These are phyloP conservation scores for Macrotrachela quadricornifera DNA, from an alignment of 1,140 invertebrate genomes.

Conservation along the genomic window DNA sequence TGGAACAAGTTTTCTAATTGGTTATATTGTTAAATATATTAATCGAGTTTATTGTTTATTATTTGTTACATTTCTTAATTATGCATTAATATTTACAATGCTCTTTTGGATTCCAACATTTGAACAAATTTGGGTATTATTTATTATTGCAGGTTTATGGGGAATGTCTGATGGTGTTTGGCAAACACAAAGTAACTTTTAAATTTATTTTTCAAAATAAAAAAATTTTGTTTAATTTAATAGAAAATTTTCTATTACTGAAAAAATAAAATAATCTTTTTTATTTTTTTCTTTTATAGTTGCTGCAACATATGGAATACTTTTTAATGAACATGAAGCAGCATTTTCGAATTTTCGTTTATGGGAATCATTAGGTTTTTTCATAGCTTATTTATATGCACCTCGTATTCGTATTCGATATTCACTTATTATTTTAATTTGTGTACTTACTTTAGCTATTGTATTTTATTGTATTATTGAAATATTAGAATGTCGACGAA, in stretches of 20 bases:
- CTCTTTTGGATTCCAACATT: conserved; percentile 54
- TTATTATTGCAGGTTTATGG: conserved; percentile 66
- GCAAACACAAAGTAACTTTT: conserved; percentile 68
- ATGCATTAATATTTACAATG: conserved; percentile 11
- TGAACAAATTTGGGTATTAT: conserved; percentile 52
- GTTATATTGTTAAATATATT: conserved; percentile 70
- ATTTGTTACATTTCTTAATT: conserved; percentile 34
- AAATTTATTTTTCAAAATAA: no score
- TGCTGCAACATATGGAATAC: conserved; percentile 57
- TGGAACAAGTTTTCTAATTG: conserved; percentile 61
- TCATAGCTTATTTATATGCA: conserved; percentile 54
- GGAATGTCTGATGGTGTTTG: conserved; percentile 69
- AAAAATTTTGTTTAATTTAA: no score
- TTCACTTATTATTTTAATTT: no score
- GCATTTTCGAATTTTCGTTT: conserved; percentile 86
- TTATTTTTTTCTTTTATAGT: no score
- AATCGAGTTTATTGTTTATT: conserved; percentile 64
- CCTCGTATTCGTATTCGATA: no score
- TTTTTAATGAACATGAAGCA: conserved; percentile 75
- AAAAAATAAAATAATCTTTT: no score
- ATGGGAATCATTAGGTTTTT: conserved; percentile 68
- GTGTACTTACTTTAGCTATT: no score
- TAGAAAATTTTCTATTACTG: no score
- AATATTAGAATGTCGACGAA: no score
- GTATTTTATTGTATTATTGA: no score